phyloP scores from a whole-genome alignment of 2,797 vertebrate species.

The Enteromius trimaculatus region DNA sequence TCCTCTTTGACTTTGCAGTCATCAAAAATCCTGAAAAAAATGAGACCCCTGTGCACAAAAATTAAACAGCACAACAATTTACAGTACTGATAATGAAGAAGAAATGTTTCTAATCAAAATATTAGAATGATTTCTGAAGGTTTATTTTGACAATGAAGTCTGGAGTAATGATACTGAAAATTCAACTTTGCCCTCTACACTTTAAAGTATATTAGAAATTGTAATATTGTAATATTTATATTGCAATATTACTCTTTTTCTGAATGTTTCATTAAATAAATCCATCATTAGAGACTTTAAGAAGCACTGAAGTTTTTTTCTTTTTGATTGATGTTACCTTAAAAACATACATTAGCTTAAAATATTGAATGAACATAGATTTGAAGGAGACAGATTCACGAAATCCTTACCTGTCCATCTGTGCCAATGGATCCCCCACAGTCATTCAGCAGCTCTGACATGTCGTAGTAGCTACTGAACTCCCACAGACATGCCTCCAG shows the following conservation, averaged over 20 bases:
- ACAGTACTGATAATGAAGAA: background rate
- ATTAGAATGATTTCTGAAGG: background rate
- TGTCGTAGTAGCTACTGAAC: conserved; percentile 85
- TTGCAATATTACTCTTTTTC: background rate
- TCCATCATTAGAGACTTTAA: background rate
- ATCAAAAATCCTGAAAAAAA: background rate
- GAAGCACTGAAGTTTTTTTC: background rate
- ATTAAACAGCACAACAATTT: background rate
- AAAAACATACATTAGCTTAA: background rate
- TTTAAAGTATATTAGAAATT: background rate
- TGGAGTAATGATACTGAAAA: background rate
- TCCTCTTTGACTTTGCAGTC: background rate
- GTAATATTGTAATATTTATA: background rate
- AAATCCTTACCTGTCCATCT: conserved; percentile 79
- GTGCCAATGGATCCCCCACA: conserved; percentile 84
- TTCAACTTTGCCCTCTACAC: background rate
- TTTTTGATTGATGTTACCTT: background rate
- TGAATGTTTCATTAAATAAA: background rate
- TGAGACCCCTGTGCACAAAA: background rate
- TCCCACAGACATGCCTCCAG: conserved; percentile 87
- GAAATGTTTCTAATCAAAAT: background rate
- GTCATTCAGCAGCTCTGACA: conserved; percentile 83
- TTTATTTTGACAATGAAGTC: background rate
- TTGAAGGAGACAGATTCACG: background rate
- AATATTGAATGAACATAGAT: background rate